Percentiles rank a stretch among this genome's conserved stretches.
phyloP scores from a whole-genome alignment of 2,113 vertebrate species.

The Grantiella picta region DNA sequence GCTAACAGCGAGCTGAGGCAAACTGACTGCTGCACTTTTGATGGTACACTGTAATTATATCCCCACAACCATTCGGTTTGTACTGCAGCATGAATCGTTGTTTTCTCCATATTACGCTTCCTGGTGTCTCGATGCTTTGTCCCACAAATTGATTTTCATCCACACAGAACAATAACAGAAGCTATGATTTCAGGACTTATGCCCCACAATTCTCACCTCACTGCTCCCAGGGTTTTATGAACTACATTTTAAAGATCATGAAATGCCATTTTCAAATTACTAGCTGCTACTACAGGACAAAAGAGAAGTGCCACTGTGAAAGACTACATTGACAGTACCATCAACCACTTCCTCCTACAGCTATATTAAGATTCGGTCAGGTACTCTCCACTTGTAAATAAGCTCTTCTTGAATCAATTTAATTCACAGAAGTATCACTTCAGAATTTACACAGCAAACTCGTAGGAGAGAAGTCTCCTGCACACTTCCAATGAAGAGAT shows the following conservation, averaged over 20 bases:
- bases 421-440: background rate
- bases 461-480: background rate
- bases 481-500: background rate
- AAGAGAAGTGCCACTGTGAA: background rate
- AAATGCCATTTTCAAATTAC: background rate
- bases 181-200: background rate
- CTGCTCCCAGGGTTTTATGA: background rate
- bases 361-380: background rate
- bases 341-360: background rate
- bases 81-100: background rate
- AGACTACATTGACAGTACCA: background rate
- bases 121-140: rapidly evolving
- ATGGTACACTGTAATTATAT: background rate
- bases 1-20: background rate
- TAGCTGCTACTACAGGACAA: background rate
- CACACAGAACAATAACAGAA: background rate
- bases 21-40: background rate
- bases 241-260: background rate
- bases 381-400: background rate
- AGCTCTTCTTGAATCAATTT: background rate
- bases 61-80: background rate
- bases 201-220: background rate
- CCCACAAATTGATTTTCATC: background rate
- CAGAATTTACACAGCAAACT: background rate
- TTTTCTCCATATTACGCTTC: background rate